Conservation (phyloP, 2,113 vertebrate genomes). For the Notothenia rossii region DNA sequence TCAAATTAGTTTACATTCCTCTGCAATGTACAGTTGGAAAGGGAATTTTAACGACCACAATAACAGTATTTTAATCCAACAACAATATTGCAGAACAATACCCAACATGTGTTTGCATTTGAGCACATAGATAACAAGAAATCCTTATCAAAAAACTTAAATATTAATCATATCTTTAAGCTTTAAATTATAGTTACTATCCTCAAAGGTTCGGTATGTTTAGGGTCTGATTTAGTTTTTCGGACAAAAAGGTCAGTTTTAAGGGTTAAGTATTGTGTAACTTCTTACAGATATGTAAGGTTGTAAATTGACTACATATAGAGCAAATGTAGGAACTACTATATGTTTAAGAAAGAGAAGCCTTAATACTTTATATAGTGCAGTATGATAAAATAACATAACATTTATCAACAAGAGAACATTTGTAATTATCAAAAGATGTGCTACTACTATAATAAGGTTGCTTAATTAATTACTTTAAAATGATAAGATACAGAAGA, state of each 20-base stretch:
- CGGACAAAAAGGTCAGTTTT: neutral
- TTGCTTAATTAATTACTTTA: neutral
- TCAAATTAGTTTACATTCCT: neutral
- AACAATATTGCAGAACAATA: neutral
- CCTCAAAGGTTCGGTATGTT: no score
- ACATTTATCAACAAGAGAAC: neutral
- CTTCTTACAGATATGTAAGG: neutral
- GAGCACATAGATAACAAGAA: neutral
- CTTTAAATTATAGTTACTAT: neutral
- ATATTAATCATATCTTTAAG: no score
- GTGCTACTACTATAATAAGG: neutral
- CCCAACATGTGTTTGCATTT: neutral
- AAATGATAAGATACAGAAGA: no score
- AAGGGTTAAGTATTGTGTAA: neutral
- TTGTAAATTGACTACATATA: neutral
- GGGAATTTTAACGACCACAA: no score
- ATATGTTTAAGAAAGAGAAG: neutral
- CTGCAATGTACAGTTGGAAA: neutral
- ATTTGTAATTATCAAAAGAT: neutral
- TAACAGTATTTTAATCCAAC: neutral
- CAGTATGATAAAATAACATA: neutral
- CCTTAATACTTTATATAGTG: neutral
- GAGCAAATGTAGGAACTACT: neutral
- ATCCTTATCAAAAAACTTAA: neutral
- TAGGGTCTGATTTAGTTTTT: no score